These are phyloP conservation scores for Phymastichus coffea DNA, from an alignment of 1,140 invertebrate species.

Conservation along the genomic window DNA sequence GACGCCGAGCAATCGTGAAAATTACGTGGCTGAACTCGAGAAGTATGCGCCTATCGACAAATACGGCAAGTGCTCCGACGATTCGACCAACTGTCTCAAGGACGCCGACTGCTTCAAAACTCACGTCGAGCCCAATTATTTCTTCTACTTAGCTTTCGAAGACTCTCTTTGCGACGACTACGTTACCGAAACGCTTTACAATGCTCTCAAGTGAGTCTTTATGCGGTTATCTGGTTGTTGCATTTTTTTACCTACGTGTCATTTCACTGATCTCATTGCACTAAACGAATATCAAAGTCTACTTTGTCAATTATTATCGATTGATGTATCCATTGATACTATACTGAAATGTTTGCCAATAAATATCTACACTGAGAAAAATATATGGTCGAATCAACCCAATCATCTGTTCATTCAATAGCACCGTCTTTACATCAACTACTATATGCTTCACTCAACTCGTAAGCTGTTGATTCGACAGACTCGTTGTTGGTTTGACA, in stretches of 20 bases:
- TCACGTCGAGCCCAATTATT: slow-evolving; percentile 57
- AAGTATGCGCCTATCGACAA: slow-evolving; percentile 64
- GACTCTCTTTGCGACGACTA: slow-evolving; percentile 65
- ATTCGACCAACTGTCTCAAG: slow-evolving; percentile 42
- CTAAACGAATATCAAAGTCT: too few species aligned
- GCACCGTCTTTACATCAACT: too few species aligned
- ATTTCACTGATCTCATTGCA: too few species aligned
- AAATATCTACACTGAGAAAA: too few species aligned
- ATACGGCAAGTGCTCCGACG: slow-evolving; percentile 65
- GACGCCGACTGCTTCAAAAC: slow-evolving; percentile 49
- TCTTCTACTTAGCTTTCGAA: slow-evolving; percentile 71
- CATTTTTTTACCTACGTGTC: not conserved
- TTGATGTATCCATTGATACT: too few species aligned
- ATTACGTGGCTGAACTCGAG: slow-evolving; percentile 60
- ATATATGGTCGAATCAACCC: too few species aligned
- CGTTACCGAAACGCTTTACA: slow-evolving; percentile 66
- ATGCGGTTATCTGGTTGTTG: not conserved
- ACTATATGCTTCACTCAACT: too few species aligned
- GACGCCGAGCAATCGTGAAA: slow-evolving; percentile 56
- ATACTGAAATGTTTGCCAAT: too few species aligned
- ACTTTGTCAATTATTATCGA: too few species aligned
- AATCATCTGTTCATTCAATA: too few species aligned
- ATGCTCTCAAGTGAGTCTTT: slow-evolving; percentile 45
- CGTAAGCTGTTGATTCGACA: too few species aligned
- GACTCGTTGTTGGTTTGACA: too few species aligned